Base-by-base conservation (phyloP, 2,113 vertebrate genomes). In the Alces alces region DNA sequence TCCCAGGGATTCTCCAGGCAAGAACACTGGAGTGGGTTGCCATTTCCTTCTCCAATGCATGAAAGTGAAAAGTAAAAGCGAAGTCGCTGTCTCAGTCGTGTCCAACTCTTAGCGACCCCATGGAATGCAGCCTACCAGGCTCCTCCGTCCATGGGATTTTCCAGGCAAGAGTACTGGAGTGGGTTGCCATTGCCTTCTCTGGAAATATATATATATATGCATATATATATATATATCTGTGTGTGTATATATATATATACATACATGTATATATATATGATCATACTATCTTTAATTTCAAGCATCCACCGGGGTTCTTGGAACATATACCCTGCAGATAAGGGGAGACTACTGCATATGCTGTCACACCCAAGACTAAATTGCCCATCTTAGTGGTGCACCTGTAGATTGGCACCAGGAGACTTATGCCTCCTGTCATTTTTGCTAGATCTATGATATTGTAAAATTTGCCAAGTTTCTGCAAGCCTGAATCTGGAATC, bases 391-490 rank as follows among this genome's bases (percentile, higher is more conserved):
- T 84, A 66, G 27, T 52, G 25, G 50, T 66, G 23, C 2, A 2
- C 3, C 10, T 36, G 7, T 82, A 89, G 4, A 86, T 14, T 86
- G 28, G 33, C 21, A 84, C 43, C 45, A 58, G 30, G 47, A 83
- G 12, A 83, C 16, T 57, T 86, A 25, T 11, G 0, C 6, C n/a
- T 76, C 66, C 9, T 89, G 19, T 21, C n/a, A 27, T 60, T 61
- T 45, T 57, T 61, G 2, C 27, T 57, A 39, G 5, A 52, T 11
- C 14, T 86, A 60, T 54, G 19, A 23, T 79, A 85, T 43, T 52
- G 21, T 36, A 89, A 73, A 96, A 90, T 89, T 90, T 66, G 3
- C 82, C 33, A 93, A 64, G 25, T 93, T 92, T 43, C 13, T 94
- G 33, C 76, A 83, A 92, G 6, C 19, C 57, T 79, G 33, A 13